A percentile compares a stretch with the other conserved stretches of the same genome.
Evolutionary conservation across 2,888 invertebrate species (phyloP).

Genomic region (Amphiduros pacificus): DNA sequence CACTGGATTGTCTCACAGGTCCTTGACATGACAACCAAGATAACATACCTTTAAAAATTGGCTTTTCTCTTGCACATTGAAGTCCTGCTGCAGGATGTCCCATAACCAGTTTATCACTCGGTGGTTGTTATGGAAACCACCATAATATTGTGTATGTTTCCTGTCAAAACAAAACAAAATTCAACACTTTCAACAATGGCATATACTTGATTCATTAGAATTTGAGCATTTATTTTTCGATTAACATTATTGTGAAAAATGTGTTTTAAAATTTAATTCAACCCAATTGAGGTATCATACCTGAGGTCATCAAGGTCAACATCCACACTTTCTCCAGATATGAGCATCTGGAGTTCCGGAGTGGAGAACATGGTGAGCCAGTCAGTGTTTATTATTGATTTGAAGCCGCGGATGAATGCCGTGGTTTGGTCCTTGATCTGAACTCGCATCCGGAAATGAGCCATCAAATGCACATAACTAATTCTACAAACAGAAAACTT

Average conservation of each 20-base stretch:
- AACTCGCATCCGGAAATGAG: conserved; percentile 96
- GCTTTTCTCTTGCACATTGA: conserved; percentile 85
- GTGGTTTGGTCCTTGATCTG: conserved; percentile 97
- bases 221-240: too few relatives aligned
- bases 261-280: too few relatives aligned
- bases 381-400: conserved; percentile 90
- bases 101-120: conserved; percentile 97
- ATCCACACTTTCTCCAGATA: conserved; percentile 94
- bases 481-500: conserved; percentile 80
- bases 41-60: conserved; percentile 81
- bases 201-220: too few relatives aligned
- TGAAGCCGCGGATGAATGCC: conserved; percentile 94
- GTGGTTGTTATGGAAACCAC: conserved; percentile 98
- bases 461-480: conserved; percentile 90
- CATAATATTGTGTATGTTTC: conserved; percentile 93
- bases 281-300: too few relatives aligned
- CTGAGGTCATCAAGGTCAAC: conserved; percentile 72
- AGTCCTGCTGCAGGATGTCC: conserved; percentile 96
- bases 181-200: too few relatives aligned
- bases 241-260: too few relatives aligned
- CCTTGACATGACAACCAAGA: background rate
- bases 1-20: background rate
- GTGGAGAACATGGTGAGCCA: conserved; percentile 94
- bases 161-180: conserved; percentile 28
- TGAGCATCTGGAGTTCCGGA: conserved; percentile 90